Base-by-base conservation (phyloP, 1,140 invertebrate species). In the Mya arenaria region DNA sequence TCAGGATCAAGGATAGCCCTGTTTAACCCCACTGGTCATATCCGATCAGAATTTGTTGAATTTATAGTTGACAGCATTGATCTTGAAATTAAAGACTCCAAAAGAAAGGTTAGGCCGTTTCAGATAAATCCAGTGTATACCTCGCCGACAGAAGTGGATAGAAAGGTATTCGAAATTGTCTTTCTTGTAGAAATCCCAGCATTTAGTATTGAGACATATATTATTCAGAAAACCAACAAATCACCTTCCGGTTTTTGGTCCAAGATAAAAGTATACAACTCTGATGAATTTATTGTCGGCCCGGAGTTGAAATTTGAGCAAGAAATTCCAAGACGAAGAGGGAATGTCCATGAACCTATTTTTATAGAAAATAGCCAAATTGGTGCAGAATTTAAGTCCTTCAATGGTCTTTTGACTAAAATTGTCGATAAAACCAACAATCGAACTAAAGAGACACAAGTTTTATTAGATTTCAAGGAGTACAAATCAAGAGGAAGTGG, bases 391-490 rank as follows among this genome's bases (percentile, higher is more conserved):
- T 90, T 91, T 80, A 78, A 86, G 62, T 75, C 86, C 10, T 72
- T 65, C 28, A 88, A 75, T 39, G 89, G 89, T 30, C 62, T 84
- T 13, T 48, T 91, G 78, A 48, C 85, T 30, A 72, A 80, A 30
- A 41, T 89, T 23, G 58, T 80, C 28, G 85, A 90, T 44, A 85
- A 89, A 71, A 62, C n/a, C 25, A 87, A 87, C 32, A 84, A 85
- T 62, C 86, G 89, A 71, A 73, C 78, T 71, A 82, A 60, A 74
- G 52, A 58, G 28, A 91, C 89, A 58, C 89, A 93, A 2, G 92
- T 96, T 4, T 94, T 95, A 86, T 91, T 97, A 6, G 94, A 95
- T 87, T 96, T 97, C 93, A 94, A 95, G 95, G 44, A 95, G 94
- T 3, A 94, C 94, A 60, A 91, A 91, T 25, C 93, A 90, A 48